Base-by-base conservation (phyloP, 1,140 invertebrate species). In the Radopholus similis region DNA sequence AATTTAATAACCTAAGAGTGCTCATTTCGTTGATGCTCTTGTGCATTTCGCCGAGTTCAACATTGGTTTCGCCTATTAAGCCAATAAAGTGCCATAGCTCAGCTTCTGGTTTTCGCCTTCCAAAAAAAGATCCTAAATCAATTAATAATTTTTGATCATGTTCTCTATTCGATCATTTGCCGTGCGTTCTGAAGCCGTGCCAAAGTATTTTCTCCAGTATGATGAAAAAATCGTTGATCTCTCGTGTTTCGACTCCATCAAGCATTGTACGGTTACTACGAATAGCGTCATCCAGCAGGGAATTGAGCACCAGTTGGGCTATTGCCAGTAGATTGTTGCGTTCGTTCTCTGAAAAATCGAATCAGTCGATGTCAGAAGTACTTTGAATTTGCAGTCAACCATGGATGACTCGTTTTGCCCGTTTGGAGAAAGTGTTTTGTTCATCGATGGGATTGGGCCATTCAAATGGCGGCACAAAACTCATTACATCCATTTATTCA, bases 221-320 rank as follows among this genome's bases (percentile, higher is more conserved):
- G 9, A 66, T 38, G 32, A 66, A 59, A 35, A 66, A 54, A 55
- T 66, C 64, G 47, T 11, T 44, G 57, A 66, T 35, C n/a, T 54
- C 64, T 21, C 49, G 51, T 8, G 51, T 54, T 35, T 66, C 64
- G 30, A 54, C 64, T 26, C 38, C 44, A 6, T 54, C 54, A 21
- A 62, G 30, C 23, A 51, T 21, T 4, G 57, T 59, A 15, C 64
- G n/a, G 44, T 51, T 66, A 11, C 47, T 21, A 18, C 64, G 34
- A 30, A 66, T 64, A n/a, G 44, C n/a, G 57, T 64, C 64, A 26
- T 66, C 64, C 47, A 66, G 49, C 40, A 66, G 51, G 44, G 64
- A 66, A 18, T 66, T 66, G 1, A 66, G 64, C 4, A 66, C 55
- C 2, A 66, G 34, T 2, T 51, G 44, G 18, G 40, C 42, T 13